Percentiles rank a stretch among this genome's conserved stretches.
phyloP scores from a whole-genome alignment of 2,113 vertebrate species.

The Brachirus orientalis region DNA sequence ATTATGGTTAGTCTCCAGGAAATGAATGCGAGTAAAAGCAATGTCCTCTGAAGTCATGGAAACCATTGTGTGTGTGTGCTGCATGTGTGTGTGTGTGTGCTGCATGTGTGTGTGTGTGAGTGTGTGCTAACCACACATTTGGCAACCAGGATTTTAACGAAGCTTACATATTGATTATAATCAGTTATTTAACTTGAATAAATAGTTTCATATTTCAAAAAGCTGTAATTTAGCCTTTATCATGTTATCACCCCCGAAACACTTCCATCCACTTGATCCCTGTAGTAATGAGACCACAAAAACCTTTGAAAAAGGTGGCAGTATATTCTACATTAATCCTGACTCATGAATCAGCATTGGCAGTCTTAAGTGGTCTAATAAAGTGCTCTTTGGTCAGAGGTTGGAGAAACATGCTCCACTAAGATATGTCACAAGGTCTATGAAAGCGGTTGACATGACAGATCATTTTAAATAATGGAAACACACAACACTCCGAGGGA shows the following conservation, averaged over 20 bases:
- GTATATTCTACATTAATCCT: neutral
- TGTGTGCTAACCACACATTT: too few species aligned
- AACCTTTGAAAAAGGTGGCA: neutral
- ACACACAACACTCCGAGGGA: slow-evolving; percentile 47
- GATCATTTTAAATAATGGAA: slow-evolving; percentile 73
- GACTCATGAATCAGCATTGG: neutral
- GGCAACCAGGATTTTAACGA: too few species aligned
- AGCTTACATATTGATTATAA: neutral
- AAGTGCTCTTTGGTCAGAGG: slow-evolving; percentile 3
- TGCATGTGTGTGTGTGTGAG: too few species aligned
- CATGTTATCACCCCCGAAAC: neutral
- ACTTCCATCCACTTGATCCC: neutral
- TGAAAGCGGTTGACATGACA: slow-evolving; percentile 19
- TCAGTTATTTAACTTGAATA: too few species aligned
- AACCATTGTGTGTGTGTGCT: neutral
- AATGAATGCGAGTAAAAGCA: too few species aligned
- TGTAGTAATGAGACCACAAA: too few species aligned
- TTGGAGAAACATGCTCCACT: neutral
- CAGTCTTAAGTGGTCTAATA: neutral
- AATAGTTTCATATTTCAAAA: too few species aligned
- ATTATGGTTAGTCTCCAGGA: too few species aligned
- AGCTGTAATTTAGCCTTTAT: too few species aligned
- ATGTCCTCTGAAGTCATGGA: too few species aligned
- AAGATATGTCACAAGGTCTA: slow-evolving; percentile 50
- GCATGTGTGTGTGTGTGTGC: too few species aligned